Evolutionary conservation across 2,888 invertebrate genomes (phyloP), one percentile per base, ranked within the genome.

Genomic region (Hypolimnas misippus): DNA sequence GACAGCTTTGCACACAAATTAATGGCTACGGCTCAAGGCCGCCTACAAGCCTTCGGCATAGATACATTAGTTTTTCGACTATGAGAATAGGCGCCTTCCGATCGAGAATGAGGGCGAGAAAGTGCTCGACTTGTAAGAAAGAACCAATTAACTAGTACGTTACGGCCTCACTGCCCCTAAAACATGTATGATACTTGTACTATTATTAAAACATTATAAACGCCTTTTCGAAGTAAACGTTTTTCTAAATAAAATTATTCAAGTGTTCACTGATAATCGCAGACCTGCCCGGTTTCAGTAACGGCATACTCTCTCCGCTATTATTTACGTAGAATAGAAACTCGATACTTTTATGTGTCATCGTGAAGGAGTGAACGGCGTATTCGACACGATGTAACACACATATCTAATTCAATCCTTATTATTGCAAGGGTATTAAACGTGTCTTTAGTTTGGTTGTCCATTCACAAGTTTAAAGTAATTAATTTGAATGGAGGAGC

Each of bases 41-140:
- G 89, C 89, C 89, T 89, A 85, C 87, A 84, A 87, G 84, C 86
- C 85, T 87, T 89, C 89, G 89, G 89, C 89, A 90, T 88, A 89
- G 87, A 90, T 89, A 89, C 88, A 89, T 89, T 83, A 81, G 79
- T 85, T 86, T 86, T 87, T 84, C 86, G 86, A 85, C 84, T 85
- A 85, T 83, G 87, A 88, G 87, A 88, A 87, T 85, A 81, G 84
- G 84, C 83, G 74, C 73, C 86, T 84, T 86, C 86, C 79, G 81
- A 83, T 77, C 81, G 81, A 83, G 81, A 91, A 85, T 87, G 88
- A 79, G 89, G 88, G 75, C 89, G 84, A 85, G 88, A 90, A 89
- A 89, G 89, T 85, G 81, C 79, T 78, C 78, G 72, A 74, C 76
- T 75, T 77, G 70, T 72, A 52, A 44, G 35, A 60, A 52, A 44